Percentiles rank a stretch among this genome's conserved stretches.
phyloP scores from a whole-genome alignment of 2,797 vertebrate genomes.

The Toxotes lorentzi region DNA sequence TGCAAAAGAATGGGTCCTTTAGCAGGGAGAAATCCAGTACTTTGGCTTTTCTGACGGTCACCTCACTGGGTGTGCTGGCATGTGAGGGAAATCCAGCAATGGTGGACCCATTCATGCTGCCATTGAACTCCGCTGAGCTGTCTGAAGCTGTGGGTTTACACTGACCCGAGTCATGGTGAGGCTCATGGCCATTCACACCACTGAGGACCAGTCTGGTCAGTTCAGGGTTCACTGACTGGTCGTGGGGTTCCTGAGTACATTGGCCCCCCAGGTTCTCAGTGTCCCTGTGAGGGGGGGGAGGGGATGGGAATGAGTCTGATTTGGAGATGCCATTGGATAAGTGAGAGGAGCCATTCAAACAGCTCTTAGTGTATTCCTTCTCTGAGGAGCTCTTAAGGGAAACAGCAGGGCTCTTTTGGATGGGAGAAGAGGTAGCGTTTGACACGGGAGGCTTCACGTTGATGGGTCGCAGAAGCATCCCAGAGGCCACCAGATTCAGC shows the following conservation, averaged over 20 bases:
- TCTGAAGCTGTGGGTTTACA: constrained; percentile 65
- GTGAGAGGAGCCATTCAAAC: constrained; percentile 76
- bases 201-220: constrained; percentile 76
- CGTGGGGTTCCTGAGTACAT: constrained; percentile 54
- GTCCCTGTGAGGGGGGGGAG: constrained; percentile 61
- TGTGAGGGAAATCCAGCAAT: constrained; percentile 63
- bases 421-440: constrained; percentile 66
- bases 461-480: constrained; percentile 90
- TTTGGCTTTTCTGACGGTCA: constrained; percentile 71
- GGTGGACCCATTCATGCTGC: constrained; percentile 74
- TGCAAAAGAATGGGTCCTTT: constrained; percentile 92
- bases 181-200: constrained; percentile 65
- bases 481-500: constrained; percentile 93
- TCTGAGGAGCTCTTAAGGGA: constrained; percentile 77
- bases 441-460: constrained; percentile 63
- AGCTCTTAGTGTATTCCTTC: constrained; percentile 79
- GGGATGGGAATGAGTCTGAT: constrained; percentile 66
- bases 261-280: constrained; percentile 61
- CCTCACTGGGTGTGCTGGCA: constrained; percentile 63
- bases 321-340: constrained; percentile 81
- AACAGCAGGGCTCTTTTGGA: constrained; percentile 72
- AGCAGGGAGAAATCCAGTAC: constrained; percentile 90
- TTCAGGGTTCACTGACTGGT: constrained; percentile 71
- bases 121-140: constrained; percentile 69
- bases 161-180: constrained; percentile 60